Percentiles rank a stretch among this genome's conserved stretches.
Conservation (phyloP, 1,140 invertebrate species). For the Drosophila chauvacae region DNA sequence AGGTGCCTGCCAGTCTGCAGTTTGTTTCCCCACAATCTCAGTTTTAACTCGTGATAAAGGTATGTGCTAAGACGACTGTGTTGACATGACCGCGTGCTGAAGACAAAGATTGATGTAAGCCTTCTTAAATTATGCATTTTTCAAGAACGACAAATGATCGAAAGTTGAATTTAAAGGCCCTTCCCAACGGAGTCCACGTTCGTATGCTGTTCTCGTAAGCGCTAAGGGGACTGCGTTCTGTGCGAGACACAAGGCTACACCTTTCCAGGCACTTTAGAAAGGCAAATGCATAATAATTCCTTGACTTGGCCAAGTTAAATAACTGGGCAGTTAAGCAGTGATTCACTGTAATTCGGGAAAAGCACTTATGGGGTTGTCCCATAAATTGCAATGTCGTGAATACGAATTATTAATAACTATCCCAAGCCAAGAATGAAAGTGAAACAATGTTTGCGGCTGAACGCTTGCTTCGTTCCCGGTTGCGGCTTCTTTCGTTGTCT, state of each 20-base stretch:
- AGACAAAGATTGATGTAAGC: conserved; percentile 5
- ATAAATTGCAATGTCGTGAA: conserved; percentile 14
- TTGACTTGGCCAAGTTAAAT: conserved; percentile 2
- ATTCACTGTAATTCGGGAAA: conserved; percentile 11
- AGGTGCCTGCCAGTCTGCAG: conserved; percentile 8
- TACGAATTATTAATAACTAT: conserved; percentile 14
- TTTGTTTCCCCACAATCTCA: conserved; percentile 6
- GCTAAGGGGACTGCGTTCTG: not conserved
- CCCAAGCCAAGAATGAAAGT: conserved; percentile 21
- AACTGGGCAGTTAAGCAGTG: not conserved
- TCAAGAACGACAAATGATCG: not conserved
- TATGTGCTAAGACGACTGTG: conserved; percentile 1
- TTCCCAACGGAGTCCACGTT: not conserved
- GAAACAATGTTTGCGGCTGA: conserved; percentile 8
- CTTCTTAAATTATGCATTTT: not conserved
- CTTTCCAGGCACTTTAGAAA: conserved; percentile 50
- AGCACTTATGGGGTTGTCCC: not conserved
- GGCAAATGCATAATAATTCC: conserved; percentile 35
- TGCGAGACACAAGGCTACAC: conserved; percentile 41
- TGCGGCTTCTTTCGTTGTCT: conserved; percentile 36
- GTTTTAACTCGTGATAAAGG: not conserved
- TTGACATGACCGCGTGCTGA: not conserved
- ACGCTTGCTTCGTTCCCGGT: not conserved
- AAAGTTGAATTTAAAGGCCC: not conserved
- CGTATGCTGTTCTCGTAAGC: conserved; percentile 1